Conservation (phyloP, 2,888 invertebrate species). For the Aphelenchoides bicaudatus region DNA sequence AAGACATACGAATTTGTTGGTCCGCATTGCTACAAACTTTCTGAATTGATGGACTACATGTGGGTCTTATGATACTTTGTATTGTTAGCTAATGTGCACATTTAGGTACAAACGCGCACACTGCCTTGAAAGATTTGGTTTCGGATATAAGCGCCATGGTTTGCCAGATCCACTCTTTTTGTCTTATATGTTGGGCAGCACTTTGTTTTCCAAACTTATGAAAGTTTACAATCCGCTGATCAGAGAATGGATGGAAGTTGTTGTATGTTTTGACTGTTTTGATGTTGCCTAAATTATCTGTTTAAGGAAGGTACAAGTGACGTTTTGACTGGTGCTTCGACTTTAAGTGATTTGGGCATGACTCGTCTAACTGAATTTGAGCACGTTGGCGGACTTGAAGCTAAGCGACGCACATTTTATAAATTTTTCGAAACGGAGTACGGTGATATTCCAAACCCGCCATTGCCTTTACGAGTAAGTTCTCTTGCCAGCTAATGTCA, state of each 20-base stretch:
- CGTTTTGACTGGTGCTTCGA: conserved; percentile 55
- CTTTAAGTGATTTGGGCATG: conserved; percentile 64
- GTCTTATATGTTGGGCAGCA: conserved; percentile 19
- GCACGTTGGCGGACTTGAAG: conserved; percentile 45
- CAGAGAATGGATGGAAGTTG: conserved; percentile 58
- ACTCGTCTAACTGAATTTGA: conserved; percentile 61
- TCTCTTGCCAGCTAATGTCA: too few species aligned
- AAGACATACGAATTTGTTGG: conserved; percentile 57
- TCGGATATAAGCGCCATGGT: conserved; percentile 52
- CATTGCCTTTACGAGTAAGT: conserved; percentile 55
- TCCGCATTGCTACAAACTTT: conserved; percentile 62
- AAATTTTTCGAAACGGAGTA: conserved; percentile 52
- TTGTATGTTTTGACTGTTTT: conserved; percentile 38
- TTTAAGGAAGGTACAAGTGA: conserved; percentile 63
- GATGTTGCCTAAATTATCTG: conserved; percentile 4
- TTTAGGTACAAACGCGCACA: conserved; percentile 55
- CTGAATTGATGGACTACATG: conserved; percentile 62
- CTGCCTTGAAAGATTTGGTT: conserved; percentile 43
- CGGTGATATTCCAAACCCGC: conserved; percentile 47
- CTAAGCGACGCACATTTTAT: conserved; percentile 47
- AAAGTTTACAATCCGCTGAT: conserved; percentile 49
- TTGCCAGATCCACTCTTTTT: conserved; percentile 34
- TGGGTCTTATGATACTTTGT: too few species aligned
- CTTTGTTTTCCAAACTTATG: conserved; percentile 48
- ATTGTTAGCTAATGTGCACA: too few species aligned